Percentiles rank a stretch among this genome's conserved stretches.
Conservation (phyloP, 2,888 invertebrate genomes). For the Lasius fuliginosus region DNA sequence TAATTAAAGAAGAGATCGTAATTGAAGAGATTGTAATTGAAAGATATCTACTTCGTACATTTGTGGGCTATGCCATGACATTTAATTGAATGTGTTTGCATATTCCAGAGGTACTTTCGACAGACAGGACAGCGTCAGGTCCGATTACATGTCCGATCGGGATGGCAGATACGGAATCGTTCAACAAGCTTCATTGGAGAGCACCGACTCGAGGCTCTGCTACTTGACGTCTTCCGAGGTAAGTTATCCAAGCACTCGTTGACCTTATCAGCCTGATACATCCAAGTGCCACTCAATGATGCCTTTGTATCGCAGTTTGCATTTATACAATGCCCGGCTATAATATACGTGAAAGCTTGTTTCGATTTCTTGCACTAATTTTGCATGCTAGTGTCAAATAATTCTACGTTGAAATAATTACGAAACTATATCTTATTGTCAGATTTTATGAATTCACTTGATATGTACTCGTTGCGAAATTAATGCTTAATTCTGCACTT, state of each 20-base stretch:
- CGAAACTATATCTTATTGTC: not conserved
- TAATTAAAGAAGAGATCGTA: not conserved
- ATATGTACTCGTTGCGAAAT: slow-evolving; percentile 8
- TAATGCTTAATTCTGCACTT: slow-evolving; percentile 23
- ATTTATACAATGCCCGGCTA: slow-evolving; percentile 49
- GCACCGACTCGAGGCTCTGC: slow-evolving; percentile 97
- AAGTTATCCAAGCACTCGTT: slow-evolving; percentile 87
- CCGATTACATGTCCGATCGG: slow-evolving; percentile 96
- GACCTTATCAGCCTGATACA: slow-evolving; percentile 79
- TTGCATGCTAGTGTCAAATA: slow-evolving; percentile 23
- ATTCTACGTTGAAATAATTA: not conserved
- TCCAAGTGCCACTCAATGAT: slow-evolving; percentile 68
- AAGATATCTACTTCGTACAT: slow-evolving; percentile 10
- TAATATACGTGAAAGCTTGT: not conserved
- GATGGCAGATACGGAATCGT: slow-evolving; percentile 95
- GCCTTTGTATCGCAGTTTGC: slow-evolving; percentile 49
- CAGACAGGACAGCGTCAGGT: slow-evolving; percentile 95
- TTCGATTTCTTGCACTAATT: slow-evolving; percentile 35
- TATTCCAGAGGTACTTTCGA: slow-evolving; percentile 93
- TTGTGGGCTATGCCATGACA: not conserved
- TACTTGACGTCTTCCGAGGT: slow-evolving; percentile 98
- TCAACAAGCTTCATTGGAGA: slow-evolving; percentile 97
- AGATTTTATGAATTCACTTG: not conserved
- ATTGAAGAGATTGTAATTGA: slow-evolving; percentile 18
- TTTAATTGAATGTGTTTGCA: slow-evolving; percentile 36